Evolutionary conservation across 2,888 invertebrate genomes (phyloP).

Genomic region (Leucoma salicis): DNA sequence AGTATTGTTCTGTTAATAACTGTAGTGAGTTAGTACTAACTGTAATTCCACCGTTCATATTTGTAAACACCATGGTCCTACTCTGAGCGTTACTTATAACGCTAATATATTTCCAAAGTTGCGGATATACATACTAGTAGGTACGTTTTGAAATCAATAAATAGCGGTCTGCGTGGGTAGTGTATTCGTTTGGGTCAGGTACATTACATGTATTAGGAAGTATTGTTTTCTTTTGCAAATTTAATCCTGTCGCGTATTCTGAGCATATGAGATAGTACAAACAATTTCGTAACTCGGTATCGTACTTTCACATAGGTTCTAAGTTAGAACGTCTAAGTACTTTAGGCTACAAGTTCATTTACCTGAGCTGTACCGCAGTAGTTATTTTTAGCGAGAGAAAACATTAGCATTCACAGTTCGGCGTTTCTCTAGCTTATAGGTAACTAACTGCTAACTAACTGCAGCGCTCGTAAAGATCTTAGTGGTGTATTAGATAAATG

Average conservation of each 20-base stretch:
- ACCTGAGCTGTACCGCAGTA: too few species aligned
- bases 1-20: slow-evolving; percentile 41
- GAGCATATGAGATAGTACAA: slow-evolving; percentile 21
- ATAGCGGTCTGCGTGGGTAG: slow-evolving; percentile 20
- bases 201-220: not conserved
- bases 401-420: too few species aligned
- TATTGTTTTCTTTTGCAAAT: slow-evolving; percentile 25
- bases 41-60: slow-evolving; percentile 26
- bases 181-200: slow-evolving; percentile 9
- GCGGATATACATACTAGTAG: slow-evolving; percentile 29
- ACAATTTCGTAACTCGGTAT: slow-evolving; percentile 44
- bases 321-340: slow-evolving; percentile 38
- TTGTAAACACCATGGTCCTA: slow-evolving; percentile 28
- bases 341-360: slow-evolving; percentile 33
- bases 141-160: slow-evolving; percentile 34
- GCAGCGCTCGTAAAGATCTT: too few species aligned
- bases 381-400: too few species aligned
- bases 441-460: too few species aligned
- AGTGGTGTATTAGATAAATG: too few species aligned
- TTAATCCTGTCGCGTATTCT: slow-evolving; percentile 19
- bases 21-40: slow-evolving; percentile 16
- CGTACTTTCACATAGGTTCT: slow-evolving; percentile 38
- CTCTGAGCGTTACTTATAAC: slow-evolving; percentile 21
- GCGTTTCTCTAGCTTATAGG: too few species aligned
- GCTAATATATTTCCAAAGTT: slow-evolving; percentile 21